Base-by-base conservation (phyloP, 2,113 vertebrate species). In the Parus major region DNA sequence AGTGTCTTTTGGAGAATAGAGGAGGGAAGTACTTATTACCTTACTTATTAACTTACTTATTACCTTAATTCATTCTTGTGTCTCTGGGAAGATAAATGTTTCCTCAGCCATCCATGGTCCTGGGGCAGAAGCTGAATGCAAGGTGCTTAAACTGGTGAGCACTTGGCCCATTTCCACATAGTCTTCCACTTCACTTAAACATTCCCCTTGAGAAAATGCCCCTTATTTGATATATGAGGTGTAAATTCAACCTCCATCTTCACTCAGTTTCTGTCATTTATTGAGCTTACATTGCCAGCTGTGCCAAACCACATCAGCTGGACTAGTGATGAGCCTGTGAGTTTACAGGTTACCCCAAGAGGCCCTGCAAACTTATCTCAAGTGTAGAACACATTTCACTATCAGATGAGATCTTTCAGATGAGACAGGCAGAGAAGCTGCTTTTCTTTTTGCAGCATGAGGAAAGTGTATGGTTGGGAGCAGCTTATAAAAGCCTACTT, bases 191-290 rank as follows among this genome's bases (percentile, higher is more conserved):
- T 97, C 95, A 96, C 76, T 94, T 96, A 94, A 96, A 95, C 8
- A 64, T 57, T 96, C 73, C 91, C 95, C 88, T 96, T 97, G 96
- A 98, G 93, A 97, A 96, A 96, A 92, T 94, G 47, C 20, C 76
- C 80, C 93, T 96, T 96, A 92, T 91, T 92, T 76, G 75, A 83
- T 88, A 92, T 76, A 95, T 93, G 88, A 96, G 82, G 88, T 97
- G 73, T 96, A 96, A 98, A 97, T 96, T 97, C 90, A 95, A 91
- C 93, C 95, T 97, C 92, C 86, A 76, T 93, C 91, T 95, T 97
- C 90, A 92, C 73, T 95, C 57, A 73, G 73, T 87, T 94, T 94
- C 93, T 95, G 81, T 94, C 82, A 93, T 94, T 96, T 96, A 96
- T 82, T 93, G 79, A 59, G 13, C 77, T 22, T 47, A 77, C 69